Base-by-base conservation (phyloP, 2,797 vertebrate genomes). In the Anguilla marmorata region DNA sequence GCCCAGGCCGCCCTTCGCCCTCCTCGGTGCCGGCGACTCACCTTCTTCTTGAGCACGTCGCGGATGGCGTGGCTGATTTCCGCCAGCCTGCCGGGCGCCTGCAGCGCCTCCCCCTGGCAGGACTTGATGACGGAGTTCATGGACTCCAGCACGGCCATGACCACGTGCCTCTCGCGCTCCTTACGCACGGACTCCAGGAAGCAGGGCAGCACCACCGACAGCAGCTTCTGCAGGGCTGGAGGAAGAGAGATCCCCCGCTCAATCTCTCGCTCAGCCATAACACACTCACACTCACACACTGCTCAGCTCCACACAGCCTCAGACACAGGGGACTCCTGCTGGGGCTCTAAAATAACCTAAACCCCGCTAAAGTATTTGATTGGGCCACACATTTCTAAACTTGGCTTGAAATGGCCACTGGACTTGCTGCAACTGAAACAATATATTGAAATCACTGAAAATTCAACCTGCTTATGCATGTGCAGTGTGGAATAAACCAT, bases 31-130 rank as follows among this genome's bases (percentile, higher is more conserved):
- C 0, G 41, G 85, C 45, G 41, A 89, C 91, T 91, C 85, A 97
- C 97, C 96, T 97, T 98, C 89, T 95, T 96, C 92, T 97, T 97
- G 2, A 98, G 95, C 48, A 98, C 96, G 0, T 96, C 95, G 1
- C 94, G 93, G 56, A 98, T 96, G 86, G 93, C 88, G 0, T 89
- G 45, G 91, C 97, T 95, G 91, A 98, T 94, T 56, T 97, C 96
- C 0, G 94, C 91, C 0, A 98, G 94, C 56, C 92, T 94, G 0
- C 92, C 91, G 0, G 97, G 93, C 7, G 93, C 93, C 89, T 90
- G 94, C 87, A 98, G 93, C 0, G 90, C 94, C 30, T 97, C 95
- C 19, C 90, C 89, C 87, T 97, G 95, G 88, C 97, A 98, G 66
- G 93, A 90, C 85, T 95, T 96, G 4, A 98, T 91, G 85, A 98